Evolutionary conservation across 2,797 vertebrate genomes (phyloP), one percentile per base, ranked within the genome.

Genomic region (Danionella dracula): DNA sequence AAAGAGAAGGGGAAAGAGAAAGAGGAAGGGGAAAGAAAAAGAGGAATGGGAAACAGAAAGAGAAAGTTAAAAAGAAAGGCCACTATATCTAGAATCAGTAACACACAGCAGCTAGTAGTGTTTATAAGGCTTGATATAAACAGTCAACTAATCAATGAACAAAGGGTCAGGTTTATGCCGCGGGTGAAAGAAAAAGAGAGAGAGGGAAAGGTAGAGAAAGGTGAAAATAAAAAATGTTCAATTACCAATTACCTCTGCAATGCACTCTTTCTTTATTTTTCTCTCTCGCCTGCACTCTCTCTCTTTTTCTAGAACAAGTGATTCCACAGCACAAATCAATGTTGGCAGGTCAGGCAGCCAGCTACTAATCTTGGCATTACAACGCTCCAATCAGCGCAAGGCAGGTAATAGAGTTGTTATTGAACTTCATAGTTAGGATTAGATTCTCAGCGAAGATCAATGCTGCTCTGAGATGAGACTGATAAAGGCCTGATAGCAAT

Each of bases 351-450:
- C 92, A 93, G 93, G 89, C 92, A 92, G 93, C 88, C 93, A 91
- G 92, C 93, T 92, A 93, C 93, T 96, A 96, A 96, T 96, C 94
- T 96, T 90, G 89, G 92, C 93, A 95, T 96, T 95, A 96, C 90
- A 93, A 90, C 85, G 92, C 92, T 92, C 94, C 94, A 96, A 96
- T 96, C 94, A 94, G 93, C 92, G 90, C 88, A 85, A 88, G 90
- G 85, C 92, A 93, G 94, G 93, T 96, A 96, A 96, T 96, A 92
- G 93, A 95, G 93, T 95, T 93, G 93, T 96, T 96, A 95, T 96
- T 95, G 93, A 94, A 94, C 94, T 95, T 96, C 94, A 95, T 96
- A 94, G 93, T 94, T 92, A 91, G 93, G 93, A 96, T 96, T 95
- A 95, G 94, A 96, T 96, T 94, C 93, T 92, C 89, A 89, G 92